Conservation (phyloP, 2,113 vertebrate species). For the Pseudolaguvia tuberculata region DNA sequence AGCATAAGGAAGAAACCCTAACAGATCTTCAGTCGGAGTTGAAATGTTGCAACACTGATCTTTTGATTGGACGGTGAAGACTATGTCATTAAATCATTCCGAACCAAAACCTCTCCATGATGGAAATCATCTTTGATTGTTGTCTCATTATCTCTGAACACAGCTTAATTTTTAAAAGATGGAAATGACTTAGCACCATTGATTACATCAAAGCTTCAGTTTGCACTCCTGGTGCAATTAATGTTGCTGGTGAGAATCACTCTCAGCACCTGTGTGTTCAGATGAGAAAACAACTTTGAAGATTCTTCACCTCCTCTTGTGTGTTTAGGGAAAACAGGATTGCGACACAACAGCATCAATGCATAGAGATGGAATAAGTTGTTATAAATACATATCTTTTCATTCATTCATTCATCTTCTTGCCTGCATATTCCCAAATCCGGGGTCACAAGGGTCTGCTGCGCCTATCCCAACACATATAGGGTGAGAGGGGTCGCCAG, state of each 20-base stretch:
- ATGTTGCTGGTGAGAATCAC: constrained; percentile 27
- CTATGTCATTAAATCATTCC: constrained; percentile 14
- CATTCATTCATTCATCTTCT: too few relatives aligned
- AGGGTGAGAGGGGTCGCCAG: too few relatives aligned
- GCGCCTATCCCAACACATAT: too few relatives aligned
- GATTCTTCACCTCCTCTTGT: background rate
- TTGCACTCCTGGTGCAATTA: constrained; percentile 26
- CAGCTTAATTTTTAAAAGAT: constrained; percentile 19
- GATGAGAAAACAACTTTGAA: constrained; percentile 26
- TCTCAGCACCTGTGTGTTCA: constrained; percentile 28
- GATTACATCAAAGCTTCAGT: constrained; percentile 23
- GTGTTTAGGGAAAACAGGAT: background rate
- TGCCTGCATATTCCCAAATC: too few relatives aligned
- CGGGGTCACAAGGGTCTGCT: too few relatives aligned
- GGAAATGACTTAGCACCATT: constrained; percentile 21
- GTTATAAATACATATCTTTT: background rate
- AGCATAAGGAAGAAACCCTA: constrained; percentile 1
- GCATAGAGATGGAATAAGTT: constrained; percentile 20
- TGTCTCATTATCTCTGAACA: constrained; percentile 27
- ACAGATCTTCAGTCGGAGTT: constrained; percentile 4
- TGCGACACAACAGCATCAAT: constrained; percentile 2
- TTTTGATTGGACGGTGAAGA: constrained; percentile 7
- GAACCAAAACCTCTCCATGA: constrained; percentile 23
- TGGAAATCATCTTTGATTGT: constrained; percentile 32
- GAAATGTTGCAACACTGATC: background rate